Evolutionary conservation across 2,797 vertebrate genomes (phyloP).

Genomic region (Phoebastria nigripes): DNA sequence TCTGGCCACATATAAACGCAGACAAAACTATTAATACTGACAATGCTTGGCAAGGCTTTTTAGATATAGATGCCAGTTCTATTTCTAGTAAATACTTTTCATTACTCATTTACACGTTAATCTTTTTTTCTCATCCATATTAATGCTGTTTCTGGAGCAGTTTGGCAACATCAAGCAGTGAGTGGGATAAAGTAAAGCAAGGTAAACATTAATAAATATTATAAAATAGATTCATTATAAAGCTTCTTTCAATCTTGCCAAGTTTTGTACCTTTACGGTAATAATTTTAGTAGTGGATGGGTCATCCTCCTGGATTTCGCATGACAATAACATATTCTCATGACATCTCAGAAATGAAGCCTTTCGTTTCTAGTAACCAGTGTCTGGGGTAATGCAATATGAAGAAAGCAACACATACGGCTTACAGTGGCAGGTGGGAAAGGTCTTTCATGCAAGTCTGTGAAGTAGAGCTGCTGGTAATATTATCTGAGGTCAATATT

Average conservation of each 20-base stretch:
- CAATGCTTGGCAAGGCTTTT: neutral
- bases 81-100: constrained; percentile 7
- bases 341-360: neutral
- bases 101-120: neutral
- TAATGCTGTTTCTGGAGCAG: neutral
- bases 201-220: constrained; percentile 1
- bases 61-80: neutral
- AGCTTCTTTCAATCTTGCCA: neutral
- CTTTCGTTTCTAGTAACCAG: neutral
- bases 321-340: neutral
- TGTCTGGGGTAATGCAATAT: neutral
- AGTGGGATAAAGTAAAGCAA: neutral
- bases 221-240: neutral
- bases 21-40: constrained; percentile 9
- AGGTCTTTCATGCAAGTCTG: neutral
- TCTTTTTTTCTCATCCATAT: neutral
- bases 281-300: neutral
- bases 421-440: neutral
- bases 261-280: neutral
- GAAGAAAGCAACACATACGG: neutral
- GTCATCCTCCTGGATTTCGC: neutral
- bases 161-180: neutral
- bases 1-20: neutral
- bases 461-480: neutral
- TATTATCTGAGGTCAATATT: neutral